These are phyloP conservation scores for Bombylius discolor DNA, from an alignment of 2,888 invertebrate genomes.

Conservation along the genomic window DNA sequence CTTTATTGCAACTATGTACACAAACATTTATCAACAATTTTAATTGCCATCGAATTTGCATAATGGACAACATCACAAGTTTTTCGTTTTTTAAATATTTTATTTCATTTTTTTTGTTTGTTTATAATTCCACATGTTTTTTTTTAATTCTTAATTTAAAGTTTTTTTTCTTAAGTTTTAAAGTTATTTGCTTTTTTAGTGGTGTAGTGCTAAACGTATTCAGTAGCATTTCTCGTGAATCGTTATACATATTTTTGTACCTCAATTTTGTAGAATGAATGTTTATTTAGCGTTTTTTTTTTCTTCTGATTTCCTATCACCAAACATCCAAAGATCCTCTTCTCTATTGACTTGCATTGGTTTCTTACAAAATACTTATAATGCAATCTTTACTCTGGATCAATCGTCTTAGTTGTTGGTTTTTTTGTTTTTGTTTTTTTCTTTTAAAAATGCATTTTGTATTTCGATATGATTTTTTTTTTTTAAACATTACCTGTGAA, in stretches of 20 bases:
- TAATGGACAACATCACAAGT: slow-evolving; percentile 1
- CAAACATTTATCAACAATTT: slow-evolving; percentile 5
- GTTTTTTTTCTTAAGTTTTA: background rate
- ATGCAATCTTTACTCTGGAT: no score
- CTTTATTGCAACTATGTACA: background rate
- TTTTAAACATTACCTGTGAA: no score
- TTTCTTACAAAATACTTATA: no score
- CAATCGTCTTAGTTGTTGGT: background rate
- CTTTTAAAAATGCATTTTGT: no score
- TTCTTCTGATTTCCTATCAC: no score
- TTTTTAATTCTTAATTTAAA: background rate
- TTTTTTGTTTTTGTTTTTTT: background rate
- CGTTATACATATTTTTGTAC: no score
- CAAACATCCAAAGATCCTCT: no score
- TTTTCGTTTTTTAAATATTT: background rate
- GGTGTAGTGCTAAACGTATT: no score
- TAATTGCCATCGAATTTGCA: slow-evolving; percentile 6
- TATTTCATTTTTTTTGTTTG: background rate
- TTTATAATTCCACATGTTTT: background rate
- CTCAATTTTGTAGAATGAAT: no score
- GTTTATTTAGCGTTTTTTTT: no score
- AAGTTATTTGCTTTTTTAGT: background rate
- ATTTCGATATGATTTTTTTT: no score
- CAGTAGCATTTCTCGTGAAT: background rate
- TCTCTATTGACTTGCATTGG: no score